These are phyloP conservation scores for Mesoclemmys tuberculata DNA, from an alignment of 2,113 vertebrate genomes.

Conservation along the genomic window DNA sequence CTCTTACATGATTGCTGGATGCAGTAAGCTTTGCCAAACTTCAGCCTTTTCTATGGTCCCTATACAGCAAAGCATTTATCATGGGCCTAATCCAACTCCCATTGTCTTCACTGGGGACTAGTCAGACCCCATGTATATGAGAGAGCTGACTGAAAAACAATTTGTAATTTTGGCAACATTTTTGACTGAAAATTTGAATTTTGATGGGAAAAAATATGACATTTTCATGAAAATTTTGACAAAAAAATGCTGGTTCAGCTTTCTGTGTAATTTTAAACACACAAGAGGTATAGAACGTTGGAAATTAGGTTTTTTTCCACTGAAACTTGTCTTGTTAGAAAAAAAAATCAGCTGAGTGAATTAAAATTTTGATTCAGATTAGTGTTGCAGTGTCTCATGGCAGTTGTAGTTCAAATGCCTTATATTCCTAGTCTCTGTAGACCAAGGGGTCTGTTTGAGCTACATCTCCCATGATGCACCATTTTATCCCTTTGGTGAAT, in stretches of 20 bases:
- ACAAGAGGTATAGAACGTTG: not conserved
- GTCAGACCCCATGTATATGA: not conserved
- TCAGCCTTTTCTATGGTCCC: not conserved
- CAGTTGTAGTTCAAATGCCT: too few relatives aligned
- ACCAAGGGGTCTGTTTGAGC: not conserved
- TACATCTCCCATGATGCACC: not conserved
- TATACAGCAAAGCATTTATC: not conserved
- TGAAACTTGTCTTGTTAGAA: too few relatives aligned
- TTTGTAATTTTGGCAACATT: conserved; percentile 11
- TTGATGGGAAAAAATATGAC: conserved; percentile 12
- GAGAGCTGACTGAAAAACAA: not conserved
- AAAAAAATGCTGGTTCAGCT: not conserved
- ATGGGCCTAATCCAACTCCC: not conserved
- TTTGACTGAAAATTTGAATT: conserved; percentile 36
- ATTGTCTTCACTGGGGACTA: not conserved
- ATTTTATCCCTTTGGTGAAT: not conserved
- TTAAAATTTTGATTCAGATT: too few relatives aligned
- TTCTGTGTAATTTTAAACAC: conserved; percentile 10
- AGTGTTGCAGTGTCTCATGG: too few relatives aligned
- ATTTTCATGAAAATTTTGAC: not conserved
- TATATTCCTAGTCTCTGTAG: not conserved
- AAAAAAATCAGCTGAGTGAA: too few relatives aligned
- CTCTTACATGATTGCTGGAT: not conserved
- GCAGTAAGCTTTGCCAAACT: not conserved
- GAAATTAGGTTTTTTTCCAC: not conserved